Evolutionary conservation across 2,113 vertebrate species (phyloP), one percentile per base, ranked within the genome.

Genomic region (Lamprologus ornatipinnis): DNA sequence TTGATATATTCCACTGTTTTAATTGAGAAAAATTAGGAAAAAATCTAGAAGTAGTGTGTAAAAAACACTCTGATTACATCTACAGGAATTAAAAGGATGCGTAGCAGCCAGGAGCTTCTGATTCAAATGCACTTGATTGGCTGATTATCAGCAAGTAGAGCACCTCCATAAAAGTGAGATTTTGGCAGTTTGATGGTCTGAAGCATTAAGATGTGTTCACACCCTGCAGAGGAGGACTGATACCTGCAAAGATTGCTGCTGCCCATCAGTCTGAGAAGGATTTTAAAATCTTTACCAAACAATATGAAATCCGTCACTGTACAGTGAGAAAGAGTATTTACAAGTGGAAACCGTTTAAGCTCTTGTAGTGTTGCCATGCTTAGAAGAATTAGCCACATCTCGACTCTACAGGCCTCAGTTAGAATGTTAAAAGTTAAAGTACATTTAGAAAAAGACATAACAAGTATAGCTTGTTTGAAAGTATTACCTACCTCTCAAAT

Each of bases 271-370:
- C 37, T 70, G 7, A 0, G 0, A 42, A 42, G 7, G 37, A 3
- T 42, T 70, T 42, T 70, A 42, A 70, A n/a, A 23, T 9, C 65
- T 23, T 70, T 70, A 23, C 65, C 12, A 70, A 70, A 70, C 65
- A 23, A 70, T 70, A 2, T 23, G n/a, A 70, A 42, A 3, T 23
- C 35, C 26, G 26, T 23, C 65, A 37, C 35, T 42, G 7, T 70
- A 70, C n/a, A 70, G 35, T 70, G n/a, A 70, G 63, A 70, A 70
- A 15, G 7, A 42, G 21, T 70, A 15, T 70, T 40, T 40, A 42
- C 13, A 23, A 42, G 12, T 42, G 37, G n/a, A 70, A 42, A 70
- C 35, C 1, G 9, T 70, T 70, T 40, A 70, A 23, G 11, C 33
- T 65, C 60, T 65, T 65, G 10, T 65, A 37, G 10, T 40, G 35